Evolutionary conservation across 2,113 vertebrate genomes (phyloP).

Genomic region (Catharus fuscescens): DNA sequence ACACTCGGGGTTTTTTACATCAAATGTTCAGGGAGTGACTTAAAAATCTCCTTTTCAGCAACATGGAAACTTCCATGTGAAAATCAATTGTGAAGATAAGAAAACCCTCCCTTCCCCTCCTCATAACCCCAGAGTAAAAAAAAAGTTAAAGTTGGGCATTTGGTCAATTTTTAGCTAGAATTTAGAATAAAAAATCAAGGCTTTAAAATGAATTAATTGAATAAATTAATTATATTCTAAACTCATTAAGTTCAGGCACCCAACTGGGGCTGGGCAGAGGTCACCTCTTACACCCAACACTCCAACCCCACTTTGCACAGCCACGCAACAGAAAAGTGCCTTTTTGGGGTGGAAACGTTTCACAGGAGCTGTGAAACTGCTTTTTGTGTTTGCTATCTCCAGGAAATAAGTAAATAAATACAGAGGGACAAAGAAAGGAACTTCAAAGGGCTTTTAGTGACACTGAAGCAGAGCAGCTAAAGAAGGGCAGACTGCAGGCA

Average conservation of each 20-base stretch:
- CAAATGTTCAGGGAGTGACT: background rate
- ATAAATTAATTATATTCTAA: background rate
- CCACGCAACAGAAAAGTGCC: background rate
- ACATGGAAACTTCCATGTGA: accelerated
- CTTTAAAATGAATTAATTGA: background rate
- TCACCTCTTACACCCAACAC: background rate
- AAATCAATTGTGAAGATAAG: background rate
- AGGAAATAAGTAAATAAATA: background rate
- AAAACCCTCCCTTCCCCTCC: background rate
- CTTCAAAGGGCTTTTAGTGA: background rate
- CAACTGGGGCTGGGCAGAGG: background rate
- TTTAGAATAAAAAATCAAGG: background rate
- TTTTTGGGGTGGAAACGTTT: accelerated
- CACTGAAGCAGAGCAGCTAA: background rate
- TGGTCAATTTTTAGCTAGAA: background rate
- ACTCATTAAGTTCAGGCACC: background rate
- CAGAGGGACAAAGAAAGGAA: background rate
- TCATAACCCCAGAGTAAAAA: background rate
- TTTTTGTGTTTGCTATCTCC: too few relatives aligned
- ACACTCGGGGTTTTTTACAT: background rate
- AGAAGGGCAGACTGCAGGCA: constrained; percentile 7
- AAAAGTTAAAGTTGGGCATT: background rate
- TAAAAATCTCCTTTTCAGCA: background rate
- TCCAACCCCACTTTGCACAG: accelerated
- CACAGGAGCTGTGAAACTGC: accelerated